Conservation (phyloP, 2,113 vertebrate species). For the Sinocyclocheilus grahami region DNA sequence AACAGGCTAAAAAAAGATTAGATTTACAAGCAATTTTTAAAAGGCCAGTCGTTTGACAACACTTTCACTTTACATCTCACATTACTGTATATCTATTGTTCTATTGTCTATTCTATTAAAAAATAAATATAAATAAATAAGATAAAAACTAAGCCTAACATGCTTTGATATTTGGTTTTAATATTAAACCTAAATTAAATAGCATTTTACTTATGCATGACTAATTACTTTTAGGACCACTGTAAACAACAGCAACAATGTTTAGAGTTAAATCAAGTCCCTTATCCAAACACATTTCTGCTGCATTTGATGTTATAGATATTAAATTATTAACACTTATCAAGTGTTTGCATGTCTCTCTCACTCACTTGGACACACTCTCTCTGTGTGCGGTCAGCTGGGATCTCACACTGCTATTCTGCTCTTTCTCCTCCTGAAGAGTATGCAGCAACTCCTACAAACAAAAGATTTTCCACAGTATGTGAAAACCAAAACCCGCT, state of each 20-base stretch:
- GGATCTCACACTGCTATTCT: slow-evolving; percentile 78
- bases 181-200: not conserved
- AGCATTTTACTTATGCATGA: not conserved
- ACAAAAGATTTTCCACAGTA: too few relatives aligned
- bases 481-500: too few relatives aligned
- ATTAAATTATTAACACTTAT: too few relatives aligned
- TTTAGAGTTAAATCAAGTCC: not conserved
- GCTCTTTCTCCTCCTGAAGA: slow-evolving; percentile 83
- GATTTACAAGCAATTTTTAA: too few relatives aligned
- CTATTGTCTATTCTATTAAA: too few relatives aligned
- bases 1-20: too few relatives aligned
- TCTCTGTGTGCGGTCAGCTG: slow-evolving; percentile 90
- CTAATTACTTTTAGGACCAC: not conserved
- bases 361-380: slow-evolving; percentile 87
- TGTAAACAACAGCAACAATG: not conserved
- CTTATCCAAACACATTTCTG: not conserved
- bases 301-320: not conserved
- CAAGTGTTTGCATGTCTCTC: not conserved
- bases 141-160: not conserved
- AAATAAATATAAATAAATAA: not conserved
- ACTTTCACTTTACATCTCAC: too few relatives aligned
- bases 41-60: too few relatives aligned
- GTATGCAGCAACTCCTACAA: slow-evolving; percentile 79
- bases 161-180: not conserved
- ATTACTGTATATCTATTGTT: too few relatives aligned